These are phyloP conservation scores for Fistularia commersonii DNA, from an alignment of 2,797 vertebrate genomes.

Conservation along the genomic window DNA sequence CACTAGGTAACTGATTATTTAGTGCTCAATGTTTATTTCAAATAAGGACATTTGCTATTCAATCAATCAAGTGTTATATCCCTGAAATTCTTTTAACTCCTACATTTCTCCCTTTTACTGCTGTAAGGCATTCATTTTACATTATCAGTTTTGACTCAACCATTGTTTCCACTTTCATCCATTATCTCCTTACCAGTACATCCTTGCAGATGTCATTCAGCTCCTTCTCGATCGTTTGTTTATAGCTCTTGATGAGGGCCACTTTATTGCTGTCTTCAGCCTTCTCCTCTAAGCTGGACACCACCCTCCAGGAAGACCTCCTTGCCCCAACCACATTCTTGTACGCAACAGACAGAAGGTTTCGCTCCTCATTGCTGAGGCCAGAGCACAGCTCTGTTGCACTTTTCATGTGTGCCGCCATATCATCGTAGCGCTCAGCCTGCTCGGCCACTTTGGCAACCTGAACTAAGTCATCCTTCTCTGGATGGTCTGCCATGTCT, in stretches of 20 bases:
- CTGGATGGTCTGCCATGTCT: slow-evolving; percentile 83
- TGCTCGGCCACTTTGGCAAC: slow-evolving; percentile 96
- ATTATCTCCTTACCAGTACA: slow-evolving; percentile 85
- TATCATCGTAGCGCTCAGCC: slow-evolving; percentile 96
- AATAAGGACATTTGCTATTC: too few species aligned
- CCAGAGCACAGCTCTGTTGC: slow-evolving; percentile 81
- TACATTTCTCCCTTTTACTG: too few species aligned
- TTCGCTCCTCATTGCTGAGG: slow-evolving; percentile 91
- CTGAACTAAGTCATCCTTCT: slow-evolving; percentile 85
- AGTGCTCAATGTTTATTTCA: too few species aligned
- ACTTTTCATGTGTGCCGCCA: slow-evolving; percentile 90
- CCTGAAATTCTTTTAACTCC: too few species aligned
- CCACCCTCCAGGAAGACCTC: slow-evolving; percentile 92
- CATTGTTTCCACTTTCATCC: too few species aligned
- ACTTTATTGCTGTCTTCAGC: slow-evolving; percentile 77
- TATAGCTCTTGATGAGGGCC: slow-evolving; percentile 84
- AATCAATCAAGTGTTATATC: too few species aligned
- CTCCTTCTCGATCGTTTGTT: slow-evolving; percentile 88
- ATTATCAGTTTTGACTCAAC: too few species aligned
- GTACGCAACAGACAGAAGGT: slow-evolving; percentile 95
- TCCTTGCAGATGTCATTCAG: slow-evolving; percentile 91
- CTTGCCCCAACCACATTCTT: slow-evolving; percentile 96
- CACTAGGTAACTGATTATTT: too few species aligned
- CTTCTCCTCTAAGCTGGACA: slow-evolving; percentile 91
- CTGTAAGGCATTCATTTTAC: too few species aligned